Evolutionary conservation across 2,888 invertebrate species (phyloP).

Genomic region (Nudaria mundana): DNA sequence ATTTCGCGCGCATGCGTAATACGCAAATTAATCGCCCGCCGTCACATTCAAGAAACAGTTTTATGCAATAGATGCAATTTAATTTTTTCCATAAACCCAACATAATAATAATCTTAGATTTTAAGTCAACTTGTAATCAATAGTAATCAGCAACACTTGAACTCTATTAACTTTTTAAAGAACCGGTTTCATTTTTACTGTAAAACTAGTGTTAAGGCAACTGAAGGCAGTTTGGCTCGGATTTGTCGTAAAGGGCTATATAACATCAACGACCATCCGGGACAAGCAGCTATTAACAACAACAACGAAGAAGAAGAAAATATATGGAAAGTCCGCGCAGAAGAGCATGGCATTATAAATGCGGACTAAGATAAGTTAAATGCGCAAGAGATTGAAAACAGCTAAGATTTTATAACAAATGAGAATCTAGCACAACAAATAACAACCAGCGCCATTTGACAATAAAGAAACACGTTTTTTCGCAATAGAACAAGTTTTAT

Average conservation of each 20-base stretch:
- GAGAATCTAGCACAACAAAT: conserved; percentile 70
- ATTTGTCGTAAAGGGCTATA: conserved; percentile 71
- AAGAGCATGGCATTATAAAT: conserved; percentile 61
- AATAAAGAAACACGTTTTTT: conserved; percentile 82
- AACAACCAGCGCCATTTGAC: conserved; percentile 78
- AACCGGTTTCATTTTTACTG: conserved; percentile 73
- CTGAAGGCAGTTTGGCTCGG: conserved; percentile 72
- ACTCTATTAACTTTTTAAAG: conserved; percentile 57
- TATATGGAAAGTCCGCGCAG: conserved; percentile 57
- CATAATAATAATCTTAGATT: conserved; percentile 72
- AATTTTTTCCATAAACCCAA: conserved; percentile 56
- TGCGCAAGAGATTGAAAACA: conserved; percentile 70
- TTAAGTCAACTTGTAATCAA: conserved; percentile 73
- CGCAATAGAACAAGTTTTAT: conserved; percentile 83
- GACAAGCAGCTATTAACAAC: conserved; percentile 55
- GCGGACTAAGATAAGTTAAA: conserved; percentile 68
- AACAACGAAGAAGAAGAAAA: conserved; percentile 46
- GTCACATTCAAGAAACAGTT: conserved; percentile 77
- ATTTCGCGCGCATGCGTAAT: conserved; percentile 75
- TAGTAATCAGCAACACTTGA: conserved; percentile 80
- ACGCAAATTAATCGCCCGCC: conserved; percentile 64
- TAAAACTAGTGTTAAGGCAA: conserved; percentile 77
- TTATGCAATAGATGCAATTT: conserved; percentile 77
- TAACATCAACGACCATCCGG: conserved; percentile 73
- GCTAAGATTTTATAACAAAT: conserved; percentile 73